Evolutionary conservation across 2,113 vertebrate species (phyloP), one percentile per base, ranked within the genome.

Genomic region (Chaenogobius annularis): DNA sequence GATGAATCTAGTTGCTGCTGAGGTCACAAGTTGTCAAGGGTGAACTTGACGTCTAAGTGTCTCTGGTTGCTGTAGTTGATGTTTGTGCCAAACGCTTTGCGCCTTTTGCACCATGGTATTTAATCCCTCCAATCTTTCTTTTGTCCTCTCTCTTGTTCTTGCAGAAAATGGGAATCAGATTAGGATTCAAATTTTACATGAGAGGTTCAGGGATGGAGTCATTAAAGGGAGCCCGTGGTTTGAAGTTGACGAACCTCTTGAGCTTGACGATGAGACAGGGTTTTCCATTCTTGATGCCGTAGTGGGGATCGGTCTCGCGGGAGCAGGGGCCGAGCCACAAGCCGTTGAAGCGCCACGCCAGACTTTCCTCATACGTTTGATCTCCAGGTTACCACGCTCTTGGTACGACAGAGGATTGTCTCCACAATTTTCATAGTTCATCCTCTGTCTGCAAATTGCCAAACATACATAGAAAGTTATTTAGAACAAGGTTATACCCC

Each of bases 401-500:
- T 0, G 94, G 84, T 94, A 95, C 0, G 68, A 0, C 0, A 0
- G 0, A 19, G 96, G 93, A 1, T 0, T 0, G 0, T 3, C 87
- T 81, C 87, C 88, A 66, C 98, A 99, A 6, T 96, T 85, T 72
- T 97, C 92, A 69, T 88, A 97, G 0, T 88, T 26, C 0, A 22
- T 48, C 61, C 0, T 93, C 85, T 0, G 0, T 22, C 88, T 98
- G 96, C 0, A 1, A 1, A 0, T 5, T 7, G 97, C 97, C 93
- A 99, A 93, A 91, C 96, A 99, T 56, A 96, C 96, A 0, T 99
- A 99, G 92, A 99, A 99, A 71, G 99, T 96, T 75, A 97, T 78
- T 74, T 99, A 99, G 94, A 99, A 99, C 74, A 95, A 79, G 31
- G 97, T 85, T n/a, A n/a, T n/a, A 97, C 96, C 90, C 96, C 96